These are phyloP conservation scores for Pseudomyrmex concolor DNA, from an alignment of 1,140 invertebrate species.

Conservation along the genomic window DNA sequence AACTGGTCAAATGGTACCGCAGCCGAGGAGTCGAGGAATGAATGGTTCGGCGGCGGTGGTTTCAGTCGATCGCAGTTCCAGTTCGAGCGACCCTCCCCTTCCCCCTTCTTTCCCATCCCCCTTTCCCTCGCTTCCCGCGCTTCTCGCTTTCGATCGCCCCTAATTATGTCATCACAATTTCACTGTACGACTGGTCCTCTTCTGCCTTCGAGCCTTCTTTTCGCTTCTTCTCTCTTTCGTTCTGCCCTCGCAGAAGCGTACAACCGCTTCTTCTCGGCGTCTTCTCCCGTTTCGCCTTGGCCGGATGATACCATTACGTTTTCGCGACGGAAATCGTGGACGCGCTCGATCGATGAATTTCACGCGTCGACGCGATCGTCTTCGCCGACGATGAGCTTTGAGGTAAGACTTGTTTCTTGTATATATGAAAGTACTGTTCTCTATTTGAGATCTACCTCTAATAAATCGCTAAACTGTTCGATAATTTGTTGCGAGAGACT, in stretches of 20 bases:
- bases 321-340: slow-evolving; percentile 43
- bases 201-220: not conserved
- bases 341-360: slow-evolving; percentile 57
- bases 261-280: not conserved
- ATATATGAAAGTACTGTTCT: slow-evolving; percentile 12
- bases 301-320: slow-evolving; percentile 1
- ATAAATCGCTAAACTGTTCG: slow-evolving; percentile 21
- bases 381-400: slow-evolving; percentile 23
- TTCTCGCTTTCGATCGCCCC: slow-evolving; percentile 68
- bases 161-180: slow-evolving; percentile 83
- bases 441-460: not conserved
- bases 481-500: not conserved
- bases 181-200: slow-evolving; percentile 62
- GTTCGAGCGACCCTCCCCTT: slow-evolving; percentile 36
- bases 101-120: slow-evolving; percentile 32
- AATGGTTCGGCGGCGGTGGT: slow-evolving; percentile 68
- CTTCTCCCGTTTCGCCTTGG: not conserved
- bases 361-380: slow-evolving; percentile 45
- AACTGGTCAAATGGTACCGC: slow-evolving; percentile 73
- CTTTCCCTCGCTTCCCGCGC: slow-evolving; percentile 35
- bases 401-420: slow-evolving; percentile 23
- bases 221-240: not conserved
- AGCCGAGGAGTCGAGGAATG: slow-evolving; percentile 63
- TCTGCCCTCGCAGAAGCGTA: slow-evolving; percentile 22
- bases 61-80: slow-evolving; percentile 65